Base-by-base conservation (phyloP, 2,888 invertebrate genomes). In the Hypomecis atomaria region DNA sequence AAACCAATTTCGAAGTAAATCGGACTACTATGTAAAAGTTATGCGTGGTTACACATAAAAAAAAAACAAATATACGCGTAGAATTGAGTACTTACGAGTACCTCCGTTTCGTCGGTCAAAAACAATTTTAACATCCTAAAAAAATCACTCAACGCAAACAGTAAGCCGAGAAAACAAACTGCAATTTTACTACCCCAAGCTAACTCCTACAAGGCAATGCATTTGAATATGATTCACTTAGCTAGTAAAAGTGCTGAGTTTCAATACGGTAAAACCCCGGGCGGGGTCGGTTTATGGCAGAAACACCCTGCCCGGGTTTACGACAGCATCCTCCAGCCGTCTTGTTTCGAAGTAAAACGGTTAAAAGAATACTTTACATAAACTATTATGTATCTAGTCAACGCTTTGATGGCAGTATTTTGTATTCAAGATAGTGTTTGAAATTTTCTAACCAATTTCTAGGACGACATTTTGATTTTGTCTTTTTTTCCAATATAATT, bases 271-370 rank as follows among this genome's bases (percentile, higher is more conserved):
- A 77, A 78, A 74, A 74, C 75, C 76, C 76, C 77, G 70, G 76
- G 79, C 60, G 71, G 78, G 78, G 45, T 49, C 37, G 52, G 23
- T 79, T 91, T 91, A 91, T 84, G 85, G 77, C 82, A 73, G 75
- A 69, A 77, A 80, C 87, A 88, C 84, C 85, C 86, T 80, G 87
- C 74, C 83, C 81, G 74, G 76, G 76, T 91, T 92, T 91, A 90
- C 86, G 90, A 89, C 67, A 85, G 84, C 84, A 83, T 82, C 79
- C 81, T 79, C 78, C 78, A 72, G 74, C 78, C 80, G 79, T 83
- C 85, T 86, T 82, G 85, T 85, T 85, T 74, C 78, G 79, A 84
- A 87, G 79, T 84, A 83, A 85, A 83, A 76, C 76, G 78, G 72
- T 78, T 80, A 75, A 82, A 85, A 78, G 74, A 78, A 77, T 74